These are phyloP conservation scores for Elymnias hypermnestra DNA, from an alignment of 1,140 invertebrate species.

Conservation along the genomic window DNA sequence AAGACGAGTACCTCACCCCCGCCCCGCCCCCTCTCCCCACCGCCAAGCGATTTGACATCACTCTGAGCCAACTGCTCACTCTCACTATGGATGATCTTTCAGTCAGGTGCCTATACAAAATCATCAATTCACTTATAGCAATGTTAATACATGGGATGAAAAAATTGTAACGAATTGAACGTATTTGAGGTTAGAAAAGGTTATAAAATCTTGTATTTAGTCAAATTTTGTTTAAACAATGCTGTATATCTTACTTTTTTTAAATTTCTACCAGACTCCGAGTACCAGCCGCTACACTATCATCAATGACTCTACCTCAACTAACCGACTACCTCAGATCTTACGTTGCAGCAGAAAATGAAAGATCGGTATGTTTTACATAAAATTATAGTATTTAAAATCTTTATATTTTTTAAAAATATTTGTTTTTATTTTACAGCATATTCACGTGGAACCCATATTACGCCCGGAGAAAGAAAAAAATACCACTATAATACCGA, in stretches of 20 bases:
- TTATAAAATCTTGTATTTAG: no score
- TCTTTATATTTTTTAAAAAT: background rate
- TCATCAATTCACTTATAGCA: slow-evolving; percentile 10
- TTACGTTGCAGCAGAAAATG: slow-evolving; percentile 75
- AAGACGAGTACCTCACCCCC: slow-evolving; percentile 82
- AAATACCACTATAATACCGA: slow-evolving; percentile 21
- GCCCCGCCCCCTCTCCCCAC: slow-evolving; percentile 64
- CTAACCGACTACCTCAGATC: slow-evolving; percentile 86
- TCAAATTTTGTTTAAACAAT: no score
- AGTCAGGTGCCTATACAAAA: slow-evolving; percentile 28
- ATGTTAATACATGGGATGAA: no score
- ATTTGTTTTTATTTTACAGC: slow-evolving; percentile 31
- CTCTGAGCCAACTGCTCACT: slow-evolving; percentile 87
- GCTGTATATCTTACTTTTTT: no score
- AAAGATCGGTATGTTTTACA: slow-evolving; percentile 46
- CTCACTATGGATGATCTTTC: slow-evolving; percentile 88
- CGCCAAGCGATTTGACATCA: slow-evolving; percentile 79
- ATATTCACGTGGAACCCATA: slow-evolving; percentile 54
- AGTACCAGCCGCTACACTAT: slow-evolving; percentile 85
- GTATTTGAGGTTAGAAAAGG: no score
- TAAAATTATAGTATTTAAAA: background rate
- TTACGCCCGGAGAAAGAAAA: slow-evolving; percentile 42
- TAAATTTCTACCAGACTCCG: slow-evolving; percentile 76
- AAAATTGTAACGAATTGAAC: no score
- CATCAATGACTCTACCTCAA: slow-evolving; percentile 89